Base-by-base conservation (phyloP, 2,888 invertebrate species). In the Apantesis nais region DNA sequence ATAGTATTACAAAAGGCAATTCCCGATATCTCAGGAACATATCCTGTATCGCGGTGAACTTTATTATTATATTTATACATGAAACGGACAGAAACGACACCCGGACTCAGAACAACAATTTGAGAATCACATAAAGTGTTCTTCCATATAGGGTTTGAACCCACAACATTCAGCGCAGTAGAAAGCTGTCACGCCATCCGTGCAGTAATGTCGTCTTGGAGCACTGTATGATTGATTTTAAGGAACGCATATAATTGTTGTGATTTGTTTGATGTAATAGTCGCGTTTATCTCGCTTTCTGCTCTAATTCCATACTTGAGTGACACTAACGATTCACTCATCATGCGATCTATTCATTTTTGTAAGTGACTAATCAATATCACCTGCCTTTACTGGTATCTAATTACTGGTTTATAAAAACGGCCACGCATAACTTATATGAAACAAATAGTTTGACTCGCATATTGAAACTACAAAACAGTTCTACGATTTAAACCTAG, bases 291-390 rank as follows among this genome's bases (percentile, higher is more conserved):
- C 62, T 68, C 81, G 82, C 83, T 80, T 81, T 81, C 81, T 81
- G 74, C 72, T 66, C 71, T 31, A 52, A 48, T 67, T 68, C 48
- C 44, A 62, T 71, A 79, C 77, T 82, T 69, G 58, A 67, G 61
- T 39, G 62, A 16, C 34, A 41, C 41, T 52, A 37, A 55, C 52
- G 14, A 34, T 83, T 81, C 79, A 86, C 84, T 87, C 82, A 87
- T 84, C 83, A 86, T 84, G 84, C 85, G 85, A 87, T 81, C 78
- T 77, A 78, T 73, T 62, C 76, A 72, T 80, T 81, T 84, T 81
- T 70, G 1, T 71, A 73, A 74, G 77, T 77, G 44, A 60, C 62
- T 66, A 72, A 73, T 73, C 29, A 62, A 48, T 48, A 48, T 22
- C 48, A 11, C n/a, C 19, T 52, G 11, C 9, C 2, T 52, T 52